Conservation (phyloP, 2,888 invertebrate species). For the Liposcelis brunnea region DNA sequence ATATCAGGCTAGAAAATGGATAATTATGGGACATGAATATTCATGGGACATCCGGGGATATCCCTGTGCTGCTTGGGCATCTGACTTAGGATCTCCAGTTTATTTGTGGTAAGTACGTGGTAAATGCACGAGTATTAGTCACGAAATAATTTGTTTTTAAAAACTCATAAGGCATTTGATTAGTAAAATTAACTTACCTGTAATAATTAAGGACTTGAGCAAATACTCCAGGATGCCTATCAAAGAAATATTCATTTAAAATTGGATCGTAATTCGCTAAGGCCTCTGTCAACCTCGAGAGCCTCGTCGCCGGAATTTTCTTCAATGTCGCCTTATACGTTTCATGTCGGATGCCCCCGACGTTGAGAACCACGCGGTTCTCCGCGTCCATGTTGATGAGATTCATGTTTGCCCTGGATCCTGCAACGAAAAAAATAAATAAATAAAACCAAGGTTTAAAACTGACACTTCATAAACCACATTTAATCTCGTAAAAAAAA, state of each 20-base stretch:
- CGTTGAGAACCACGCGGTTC: constrained; percentile 96
- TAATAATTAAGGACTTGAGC: constrained; percentile 96
- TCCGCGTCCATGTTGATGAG: constrained; percentile 91
- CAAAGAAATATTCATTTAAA: constrained; percentile 99
- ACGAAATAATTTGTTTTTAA: background rate
- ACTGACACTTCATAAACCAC: no score
- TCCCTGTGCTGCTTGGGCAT: no score
- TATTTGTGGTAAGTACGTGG: no score
- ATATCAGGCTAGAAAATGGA: no score
- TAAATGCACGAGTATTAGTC: background rate
- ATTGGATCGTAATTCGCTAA: constrained; percentile 98
- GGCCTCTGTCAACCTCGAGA: constrained; percentile 88
- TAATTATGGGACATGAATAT: no score
- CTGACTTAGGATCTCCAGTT: no score
- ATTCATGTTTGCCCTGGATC: constrained; percentile 41
- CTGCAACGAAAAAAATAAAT: constrained; percentile 5
- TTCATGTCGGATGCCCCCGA: constrained; percentile 91
- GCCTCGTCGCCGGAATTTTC: constrained; percentile 91
- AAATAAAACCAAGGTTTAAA: no score
- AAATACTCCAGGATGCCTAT: constrained; percentile 91
- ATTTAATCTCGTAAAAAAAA: no score
- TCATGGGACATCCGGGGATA: no score
- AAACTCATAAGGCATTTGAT: background rate
- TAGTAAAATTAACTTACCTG: constrained; percentile 34
- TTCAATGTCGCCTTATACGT: constrained; percentile 90